Evolutionary conservation across 1,140 invertebrate genomes (phyloP).

Genomic region (Scaptomyza montana): DNA sequence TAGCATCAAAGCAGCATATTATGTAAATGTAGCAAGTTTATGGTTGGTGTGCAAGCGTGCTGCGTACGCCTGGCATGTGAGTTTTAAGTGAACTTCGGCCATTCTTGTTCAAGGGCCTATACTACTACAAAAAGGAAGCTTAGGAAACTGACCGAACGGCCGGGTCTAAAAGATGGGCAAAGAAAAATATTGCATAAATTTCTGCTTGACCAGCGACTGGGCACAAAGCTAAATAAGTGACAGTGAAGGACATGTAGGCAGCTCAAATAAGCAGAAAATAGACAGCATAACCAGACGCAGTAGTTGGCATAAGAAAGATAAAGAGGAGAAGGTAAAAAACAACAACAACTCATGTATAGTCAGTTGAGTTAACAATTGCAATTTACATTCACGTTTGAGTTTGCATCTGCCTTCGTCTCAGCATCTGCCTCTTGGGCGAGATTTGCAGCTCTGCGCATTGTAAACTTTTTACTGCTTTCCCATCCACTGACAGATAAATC

Average conservation of each 20-base stretch:
- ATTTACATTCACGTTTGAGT: conserved; percentile 46
- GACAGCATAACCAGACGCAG: conserved; percentile 27
- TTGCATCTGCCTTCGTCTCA: conserved; percentile 11
- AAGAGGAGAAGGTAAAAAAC: conserved; percentile 1
- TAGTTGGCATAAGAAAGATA: not conserved
- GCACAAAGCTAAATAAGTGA: conserved; percentile 44
- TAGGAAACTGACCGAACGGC: not conserved
- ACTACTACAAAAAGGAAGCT: conserved; percentile 7
- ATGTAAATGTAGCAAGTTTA: conserved; percentile 79
- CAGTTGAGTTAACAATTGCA: conserved; percentile 78
- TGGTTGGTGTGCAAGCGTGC: conserved; percentile 38
- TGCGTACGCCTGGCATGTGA: conserved; percentile 53
- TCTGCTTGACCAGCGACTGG: conserved; percentile 33
- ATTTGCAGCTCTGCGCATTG: conserved; percentile 52
- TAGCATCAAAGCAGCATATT: conserved; percentile 69
- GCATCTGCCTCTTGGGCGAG: conserved; percentile 40
- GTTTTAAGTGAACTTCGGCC: conserved; percentile 66
- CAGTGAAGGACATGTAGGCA: conserved; percentile 46
- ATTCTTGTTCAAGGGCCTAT: conserved; percentile 44
- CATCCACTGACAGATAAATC: conserved; percentile 79
- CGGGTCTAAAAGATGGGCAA: conserved; percentile 7
- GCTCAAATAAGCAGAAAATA: conserved; percentile 44
- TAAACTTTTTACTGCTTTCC: conserved; percentile 58
- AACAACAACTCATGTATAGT: conserved; percentile 51
- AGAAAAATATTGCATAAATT: conserved; percentile 63